Base-by-base conservation (phyloP, 1,140 invertebrate species). In the Drosophila prosaltans region DNA sequence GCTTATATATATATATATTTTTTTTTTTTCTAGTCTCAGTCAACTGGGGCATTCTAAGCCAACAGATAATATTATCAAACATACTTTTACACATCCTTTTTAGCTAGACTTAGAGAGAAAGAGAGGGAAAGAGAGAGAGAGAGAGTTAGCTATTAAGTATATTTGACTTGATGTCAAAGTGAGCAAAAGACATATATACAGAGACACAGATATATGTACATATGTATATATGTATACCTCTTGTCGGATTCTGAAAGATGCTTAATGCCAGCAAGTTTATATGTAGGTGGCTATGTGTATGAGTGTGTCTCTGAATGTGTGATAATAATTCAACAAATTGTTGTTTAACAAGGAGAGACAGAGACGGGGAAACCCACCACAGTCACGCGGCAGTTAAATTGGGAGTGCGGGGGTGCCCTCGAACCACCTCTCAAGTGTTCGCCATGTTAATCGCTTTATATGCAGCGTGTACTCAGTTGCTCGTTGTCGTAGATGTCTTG, bases 321-420 rank as follows among this genome's bases (percentile, higher is more conserved):
- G 83, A 88, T 86, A 86, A 89, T 86, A 86, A 86, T 86, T 86
- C 83, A 88, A 86, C 83, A 86, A 86, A 86, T 86, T 86, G 83
- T 83, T 86, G 80, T 83, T 88, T 86, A 86, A 86, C 83, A 86
- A 86, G 83, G 59, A 81, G 69, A 81, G 79, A 78, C 80, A 88
- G 83, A 51, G 24, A 16, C 21, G 7, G 21, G 26, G 32, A 6
- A 36, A 36, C 21, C 45, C 45, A 51, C 80, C 80, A 58, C 82
- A 88, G 76, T 82, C 66, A 69, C 72, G 82, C 79, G 82, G 74
- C 81, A 63, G 65, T 77, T 77, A 73, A 77, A 77, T 63, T 69
- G 65, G 65, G 65, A 45, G 64, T 41, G 69, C 48, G 8, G 40
- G 24, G 16, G 16, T 16, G 26, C 65, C 32, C 40, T 45, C 72